A percentile compares a stretch with the other conserved stretches of the same genome.
These are phyloP conservation scores for Drosophila pandora DNA, from an alignment of 1,140 invertebrate species.

Conservation along the genomic window DNA sequence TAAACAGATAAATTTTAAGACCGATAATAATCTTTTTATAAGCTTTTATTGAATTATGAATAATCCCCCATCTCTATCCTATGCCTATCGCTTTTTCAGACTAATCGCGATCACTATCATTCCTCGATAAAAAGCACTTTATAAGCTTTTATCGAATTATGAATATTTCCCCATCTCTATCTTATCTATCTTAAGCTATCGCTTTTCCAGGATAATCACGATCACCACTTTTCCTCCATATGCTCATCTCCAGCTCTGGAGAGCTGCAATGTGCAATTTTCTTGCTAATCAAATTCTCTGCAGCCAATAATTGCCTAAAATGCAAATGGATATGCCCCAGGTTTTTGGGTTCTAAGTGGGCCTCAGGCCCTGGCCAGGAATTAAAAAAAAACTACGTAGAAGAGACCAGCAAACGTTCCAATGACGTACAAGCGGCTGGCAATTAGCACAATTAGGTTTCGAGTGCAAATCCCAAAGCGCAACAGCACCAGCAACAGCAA, in stretches of 20 bases:
- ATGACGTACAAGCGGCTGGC: slow-evolving; percentile 49
- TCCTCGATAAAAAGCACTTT: not conserved
- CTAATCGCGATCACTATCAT: slow-evolving; percentile 17
- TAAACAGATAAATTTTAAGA: no score
- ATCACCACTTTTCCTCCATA: slow-evolving; percentile 3
- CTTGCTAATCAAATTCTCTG: slow-evolving; percentile 75
- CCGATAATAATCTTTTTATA: no score
- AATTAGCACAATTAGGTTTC: slow-evolving; percentile 83
- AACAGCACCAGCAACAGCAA: slow-evolving; percentile 16
- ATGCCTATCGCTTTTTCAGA: not conserved
- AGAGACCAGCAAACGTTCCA: slow-evolving; percentile 14
- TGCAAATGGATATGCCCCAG: slow-evolving; percentile 68
- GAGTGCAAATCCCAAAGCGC: slow-evolving; percentile 81
- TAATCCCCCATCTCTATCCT: not conserved
- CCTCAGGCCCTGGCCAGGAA: slow-evolving; percentile 15
- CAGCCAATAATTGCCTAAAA: slow-evolving; percentile 79
- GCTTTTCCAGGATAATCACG: slow-evolving; percentile 11
- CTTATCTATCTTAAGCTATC: not conserved
- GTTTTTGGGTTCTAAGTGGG: slow-evolving; percentile 5
- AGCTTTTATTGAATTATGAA: no score
- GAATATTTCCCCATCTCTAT: not conserved
- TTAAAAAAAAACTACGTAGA: slow-evolving; percentile 9
- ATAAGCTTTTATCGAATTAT: no score
- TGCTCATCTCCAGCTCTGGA: slow-evolving; percentile 26
- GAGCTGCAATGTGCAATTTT: slow-evolving; percentile 41